These are phyloP conservation scores for Drosophila paulistorum DNA, from an alignment of 1,140 invertebrate genomes.

Conservation along the genomic window DNA sequence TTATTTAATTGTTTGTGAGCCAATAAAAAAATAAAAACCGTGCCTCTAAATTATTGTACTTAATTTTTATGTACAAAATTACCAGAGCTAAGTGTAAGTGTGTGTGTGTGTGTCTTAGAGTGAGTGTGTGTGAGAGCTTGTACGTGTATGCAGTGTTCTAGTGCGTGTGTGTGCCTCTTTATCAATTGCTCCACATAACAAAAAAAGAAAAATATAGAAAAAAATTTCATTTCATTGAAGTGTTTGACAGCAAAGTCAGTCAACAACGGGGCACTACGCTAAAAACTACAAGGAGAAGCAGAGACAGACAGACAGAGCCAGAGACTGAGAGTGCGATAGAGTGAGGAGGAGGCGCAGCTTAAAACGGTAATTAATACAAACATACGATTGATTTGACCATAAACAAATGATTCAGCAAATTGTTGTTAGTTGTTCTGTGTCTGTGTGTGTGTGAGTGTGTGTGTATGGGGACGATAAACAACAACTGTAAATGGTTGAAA, in stretches of 20 bases:
- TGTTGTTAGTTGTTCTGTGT: constrained; percentile 14
- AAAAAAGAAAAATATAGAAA: constrained; percentile 1
- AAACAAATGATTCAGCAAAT: constrained; percentile 79
- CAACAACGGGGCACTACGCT: constrained; percentile 19
- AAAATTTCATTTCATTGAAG: constrained; percentile 61
- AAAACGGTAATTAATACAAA: constrained; percentile 81
- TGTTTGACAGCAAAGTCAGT: constrained; percentile 63
- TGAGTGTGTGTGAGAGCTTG: constrained; percentile 16
- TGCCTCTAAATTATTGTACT: constrained; percentile 80
- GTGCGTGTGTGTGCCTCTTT: constrained; percentile 51
- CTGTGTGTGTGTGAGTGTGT: not conserved
- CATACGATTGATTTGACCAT: constrained; percentile 74
- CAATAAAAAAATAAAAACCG: constrained; percentile 60
- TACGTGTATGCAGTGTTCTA: constrained; percentile 4
- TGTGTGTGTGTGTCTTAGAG: constrained; percentile 17
- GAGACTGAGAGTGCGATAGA: constrained; percentile 4
- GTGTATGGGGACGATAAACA: not conserved
- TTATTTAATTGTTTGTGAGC: constrained; percentile 50
- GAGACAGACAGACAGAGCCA: constrained; percentile 13
- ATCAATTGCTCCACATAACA: constrained; percentile 79
- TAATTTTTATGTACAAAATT: constrained; percentile 74
- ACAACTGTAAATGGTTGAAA: constrained; percentile 69
- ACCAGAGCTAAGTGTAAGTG: constrained; percentile 25
- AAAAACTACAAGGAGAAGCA: constrained; percentile 20
- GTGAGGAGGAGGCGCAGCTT: constrained; percentile 44